A percentile compares a stretch with the other conserved stretches of the same genome.
Evolutionary conservation across 2,113 vertebrate species (phyloP).

Genomic region (Axis porcinus): DNA sequence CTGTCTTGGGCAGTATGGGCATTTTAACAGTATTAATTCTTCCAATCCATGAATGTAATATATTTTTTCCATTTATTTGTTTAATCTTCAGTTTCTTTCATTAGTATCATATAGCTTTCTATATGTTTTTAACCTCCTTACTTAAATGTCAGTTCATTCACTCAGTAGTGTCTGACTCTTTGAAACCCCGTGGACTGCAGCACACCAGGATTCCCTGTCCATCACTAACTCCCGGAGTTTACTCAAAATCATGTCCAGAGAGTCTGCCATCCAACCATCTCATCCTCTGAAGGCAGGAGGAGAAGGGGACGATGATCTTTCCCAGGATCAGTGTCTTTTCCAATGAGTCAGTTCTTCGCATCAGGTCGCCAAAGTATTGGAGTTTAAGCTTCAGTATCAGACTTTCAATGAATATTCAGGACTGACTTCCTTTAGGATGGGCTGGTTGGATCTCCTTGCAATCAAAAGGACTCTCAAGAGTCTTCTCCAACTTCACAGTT

Average conservation of each 20-base stretch:
- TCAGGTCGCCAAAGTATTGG: not conserved
- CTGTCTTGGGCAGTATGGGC: not conserved
- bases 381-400: not conserved
- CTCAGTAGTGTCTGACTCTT: fast-evolving
- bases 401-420: not conserved
- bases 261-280: not conserved
- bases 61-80: not conserved
- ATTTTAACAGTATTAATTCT: not conserved
- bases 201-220: not conserved
- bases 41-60: not conserved
- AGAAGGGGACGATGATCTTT: not conserved
- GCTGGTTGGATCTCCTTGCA: not conserved
- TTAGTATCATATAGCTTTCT: not conserved
- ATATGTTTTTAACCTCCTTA: not conserved
- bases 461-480: not conserved
- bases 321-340: not conserved
- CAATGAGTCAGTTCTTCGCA: not conserved
- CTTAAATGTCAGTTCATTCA: not conserved
- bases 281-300: not conserved
- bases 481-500: not conserved
- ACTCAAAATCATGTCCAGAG: not conserved
- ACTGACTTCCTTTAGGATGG: not conserved
- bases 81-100: not conserved
- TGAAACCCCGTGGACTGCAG: not conserved
- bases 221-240: not conserved